These are phyloP conservation scores for Lepidochrysops patricia DNA, from an alignment of 2,888 invertebrate genomes.

Conservation along the genomic window DNA sequence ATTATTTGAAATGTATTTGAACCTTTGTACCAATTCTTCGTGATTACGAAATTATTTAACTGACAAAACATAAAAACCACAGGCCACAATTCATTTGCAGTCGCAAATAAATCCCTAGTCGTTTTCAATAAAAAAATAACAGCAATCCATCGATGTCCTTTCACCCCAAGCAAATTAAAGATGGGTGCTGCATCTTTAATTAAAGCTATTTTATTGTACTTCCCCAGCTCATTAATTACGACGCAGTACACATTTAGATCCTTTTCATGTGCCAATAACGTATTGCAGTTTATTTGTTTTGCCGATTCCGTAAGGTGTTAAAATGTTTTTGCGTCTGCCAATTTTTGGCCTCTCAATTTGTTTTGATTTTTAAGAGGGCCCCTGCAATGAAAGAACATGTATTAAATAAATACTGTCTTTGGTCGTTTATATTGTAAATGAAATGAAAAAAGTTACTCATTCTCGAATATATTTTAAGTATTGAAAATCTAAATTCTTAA, in stretches of 20 bases:
- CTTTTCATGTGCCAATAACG: conserved; percentile 11
- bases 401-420: too few species aligned
- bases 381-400: too few species aligned
- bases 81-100: not conserved
- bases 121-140: conserved; percentile 19
- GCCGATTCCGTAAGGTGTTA: not conserved
- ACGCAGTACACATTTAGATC: conserved; percentile 16
- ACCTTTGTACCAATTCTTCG: too few species aligned
- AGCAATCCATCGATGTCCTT: conserved; percentile 29
- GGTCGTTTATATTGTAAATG: too few species aligned
- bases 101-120: not conserved
- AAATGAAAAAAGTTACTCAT: too few species aligned
- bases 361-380: too few species aligned
- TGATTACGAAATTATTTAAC: too few species aligned
- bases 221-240: conserved; percentile 30
- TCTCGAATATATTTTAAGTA: too few species aligned
- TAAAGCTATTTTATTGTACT: conserved; percentile 36
- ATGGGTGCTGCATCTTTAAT: conserved; percentile 48
- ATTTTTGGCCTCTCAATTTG: too few species aligned
- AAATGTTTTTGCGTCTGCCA: not conserved
- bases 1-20: too few species aligned
- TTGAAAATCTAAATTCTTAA: too few species aligned
- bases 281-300: not conserved
- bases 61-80: not conserved
- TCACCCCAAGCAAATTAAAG: conserved; percentile 35